Evolutionary conservation across 2,888 invertebrate genomes (phyloP), one percentile per base, ranked within the genome.

Genomic region (Tromatobia lineatoria): DNA sequence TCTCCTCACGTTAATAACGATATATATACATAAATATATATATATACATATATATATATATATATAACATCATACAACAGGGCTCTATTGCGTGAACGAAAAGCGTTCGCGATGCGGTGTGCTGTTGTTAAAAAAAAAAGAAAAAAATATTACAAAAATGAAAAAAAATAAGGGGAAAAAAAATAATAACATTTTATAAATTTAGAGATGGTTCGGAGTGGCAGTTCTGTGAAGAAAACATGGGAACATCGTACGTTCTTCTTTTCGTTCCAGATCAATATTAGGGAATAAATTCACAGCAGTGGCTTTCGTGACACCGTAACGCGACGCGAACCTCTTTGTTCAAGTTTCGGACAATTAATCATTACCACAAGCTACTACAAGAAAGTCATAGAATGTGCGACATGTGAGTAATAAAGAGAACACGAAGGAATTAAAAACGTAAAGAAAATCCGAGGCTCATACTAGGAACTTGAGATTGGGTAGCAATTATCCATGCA

Each of bases 81-180:
- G 70, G 74, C 25, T 73, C 52, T 71, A 81, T 81, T 64, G 78
- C 78, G 70, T 89, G 89, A 89, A 90, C 86, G 87, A 88, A 86
- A 89, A 87, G 86, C 87, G 87, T 71, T 73, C 47, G 88, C 87
- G 78, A 79, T 87, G 88, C 87, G 87, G 80, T 86, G 69, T 87
- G 89, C 86, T 87, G 88, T 86, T 89, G 83, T 76, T 82, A 85
- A 77, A 81, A 50, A 73, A 77, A 73, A 52, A 47, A 80, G 18
- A 29, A 42, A 74, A 67, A 82, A 61, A 74, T 71, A 76, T 80
- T 13, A 34, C 71, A 45, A 71, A 70, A 38, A 64, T 54, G 38
- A 45, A 75, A 1, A 69, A 76, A 34, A 25, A 61, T 25, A 77
- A 42, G 18, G 20, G 18, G n/a, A 57, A 71, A 8, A 45, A 77